Evolutionary conservation across 1,140 invertebrate genomes (phyloP), one percentile per base, ranked within the genome.

Genomic region (Calosoma granatense): DNA sequence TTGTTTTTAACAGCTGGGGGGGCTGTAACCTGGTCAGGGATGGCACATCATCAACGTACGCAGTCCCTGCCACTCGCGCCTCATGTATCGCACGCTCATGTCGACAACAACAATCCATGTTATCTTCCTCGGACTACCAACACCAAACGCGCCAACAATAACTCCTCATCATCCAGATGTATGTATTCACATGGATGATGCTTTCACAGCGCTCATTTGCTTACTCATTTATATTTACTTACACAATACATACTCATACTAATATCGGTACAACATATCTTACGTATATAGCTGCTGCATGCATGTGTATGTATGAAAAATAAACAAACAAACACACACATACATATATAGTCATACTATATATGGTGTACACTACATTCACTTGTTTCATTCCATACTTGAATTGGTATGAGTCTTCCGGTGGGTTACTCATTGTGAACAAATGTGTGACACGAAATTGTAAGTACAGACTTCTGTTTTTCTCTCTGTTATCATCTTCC

Each of bases 31-130:
- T 65, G 62, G 60, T 62, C 65, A 26, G 64, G 64, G 51, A 65
- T 47, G 51, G 63, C 65, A 21, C 70, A 66, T 63, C 82, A 84
- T 72, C 80, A 81, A 70, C 76, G 82, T 72, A 84, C 82, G 59
- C 70, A 81, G 67, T 84, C 82, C 65, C 79, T 82, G 67, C 82
- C 82, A 58, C 69, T 83, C 57, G 67, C 68, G 61, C 58, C 65
- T 30, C 51, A 61, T 58, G 53, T 53, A 43, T 56, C 60, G 36
- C 56, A 59, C 39, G 57, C 58, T 14, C 58, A 61, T 47, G 41
- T n/a, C 22, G 41, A 47, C 9, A 47, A 54, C 54, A 59, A 51
- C 58, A 60, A 56, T 53, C 53, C 56, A 55, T 57, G 55, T 56
- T 61, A 66, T 58, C 61, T 61, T 41, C 55, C 54, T 55, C 56